Evolutionary conservation across 2,113 vertebrate genomes (phyloP), one percentile per base, ranked within the genome.

Genomic region (Butorides virescens): DNA sequence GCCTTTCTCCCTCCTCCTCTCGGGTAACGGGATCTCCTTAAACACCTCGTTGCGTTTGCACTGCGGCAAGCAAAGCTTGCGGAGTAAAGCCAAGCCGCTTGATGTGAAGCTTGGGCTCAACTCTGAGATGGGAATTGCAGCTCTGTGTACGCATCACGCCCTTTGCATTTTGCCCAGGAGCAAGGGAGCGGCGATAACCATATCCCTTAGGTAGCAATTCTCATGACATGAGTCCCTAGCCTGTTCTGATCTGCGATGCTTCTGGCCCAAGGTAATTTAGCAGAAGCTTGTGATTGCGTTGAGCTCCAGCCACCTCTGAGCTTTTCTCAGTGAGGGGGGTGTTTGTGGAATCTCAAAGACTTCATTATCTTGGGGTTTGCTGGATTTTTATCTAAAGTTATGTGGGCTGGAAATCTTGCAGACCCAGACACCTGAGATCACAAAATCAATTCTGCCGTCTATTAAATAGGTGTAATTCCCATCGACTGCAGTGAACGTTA

Each of bases 381-480:
- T 87, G 85, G 91, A 90, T 95, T 94, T 96, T 93, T 90, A 80
- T 96, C 93, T 94, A 34, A 93, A 95, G 77, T 83, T 95, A 70
- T 73, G 42, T 77, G 55, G 74, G 80, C 63, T 95, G 84, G 75
- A 95, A 95, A 93, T 95, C 87, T 82, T 96, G 92, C 81, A 70
- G 47, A 70, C 21, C 77, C 13, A 16, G 92, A 59, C 94, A 74
- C 4, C 42, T 55, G 74, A 83, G 81, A 95, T 91, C 91, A 83
- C 90, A 91, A 95, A 96, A 96, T 96, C 91, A 88, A 91, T 97
- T 92, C 5, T 16, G 19, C 66, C 22, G 15, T 91, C 92, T 95
- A 82, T 95, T 95, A 92, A 95, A 95, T 82, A 92, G 81, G 77
- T 92, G 84, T 95, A 94, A 97, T 97, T 95, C 91, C 55, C 81